A percentile compares a stretch with the other conserved stretches of the same genome.
Conservation (phyloP, 2,888 invertebrate species). For the Drosophila differens region DNA sequence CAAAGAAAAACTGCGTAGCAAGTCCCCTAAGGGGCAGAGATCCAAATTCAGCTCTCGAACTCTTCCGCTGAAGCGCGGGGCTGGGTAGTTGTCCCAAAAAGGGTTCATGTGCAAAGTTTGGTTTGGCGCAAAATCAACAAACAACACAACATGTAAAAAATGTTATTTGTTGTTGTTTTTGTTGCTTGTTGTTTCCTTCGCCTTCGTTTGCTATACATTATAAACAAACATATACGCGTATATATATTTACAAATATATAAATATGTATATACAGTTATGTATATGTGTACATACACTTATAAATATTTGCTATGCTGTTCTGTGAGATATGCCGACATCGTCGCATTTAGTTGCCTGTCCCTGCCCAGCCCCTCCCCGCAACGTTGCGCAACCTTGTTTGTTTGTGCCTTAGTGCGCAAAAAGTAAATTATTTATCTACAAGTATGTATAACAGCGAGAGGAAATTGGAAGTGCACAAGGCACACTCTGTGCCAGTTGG, state of each 20-base stretch:
- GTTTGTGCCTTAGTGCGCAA: slow-evolving; percentile 80
- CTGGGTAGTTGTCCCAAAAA: slow-evolving; percentile 37
- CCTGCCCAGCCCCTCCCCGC: slow-evolving; percentile 2
- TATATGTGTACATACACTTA: slow-evolving; percentile 51
- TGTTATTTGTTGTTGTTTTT: slow-evolving; percentile 38
- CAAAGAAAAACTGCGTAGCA: slow-evolving; percentile 64
- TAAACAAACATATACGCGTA: slow-evolving; percentile 68
- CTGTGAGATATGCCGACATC: slow-evolving; percentile 72
- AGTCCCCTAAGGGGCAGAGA: slow-evolving; percentile 30
- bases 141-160: slow-evolving; percentile 42
- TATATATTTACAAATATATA: slow-evolving; percentile 23
- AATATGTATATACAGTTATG: slow-evolving; percentile 33
- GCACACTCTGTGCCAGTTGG: slow-evolving; percentile 21
- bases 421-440: slow-evolving; percentile 82
- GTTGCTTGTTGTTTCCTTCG: slow-evolving; percentile 23
- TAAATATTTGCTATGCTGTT: slow-evolving; percentile 71
- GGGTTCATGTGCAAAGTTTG: slow-evolving; percentile 75
- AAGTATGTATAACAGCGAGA: slow-evolving; percentile 55
- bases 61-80: slow-evolving; percentile 19
- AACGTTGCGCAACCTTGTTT: slow-evolving; percentile 46
- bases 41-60: slow-evolving; percentile 27
- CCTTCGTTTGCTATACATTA: slow-evolving; percentile 57
- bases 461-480: slow-evolving; percentile 70
- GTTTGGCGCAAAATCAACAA: slow-evolving; percentile 74
- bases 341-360: slow-evolving; percentile 57